A percentile compares a stretch with the other conserved stretches of the same genome.
phyloP scores from a whole-genome alignment of 2,888 invertebrate genomes.

The Synergus itoensis region DNA sequence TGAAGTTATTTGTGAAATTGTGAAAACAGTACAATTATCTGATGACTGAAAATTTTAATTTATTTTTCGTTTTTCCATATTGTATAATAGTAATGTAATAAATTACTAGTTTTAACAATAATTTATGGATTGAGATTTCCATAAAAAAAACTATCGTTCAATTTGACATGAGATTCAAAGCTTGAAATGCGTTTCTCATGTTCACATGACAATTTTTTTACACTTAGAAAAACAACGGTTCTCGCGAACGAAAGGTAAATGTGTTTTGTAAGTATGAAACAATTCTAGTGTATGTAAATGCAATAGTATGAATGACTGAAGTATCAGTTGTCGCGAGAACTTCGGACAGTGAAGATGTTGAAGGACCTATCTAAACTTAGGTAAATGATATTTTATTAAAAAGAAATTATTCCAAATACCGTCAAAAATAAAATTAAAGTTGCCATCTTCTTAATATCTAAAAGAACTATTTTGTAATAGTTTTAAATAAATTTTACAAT shows the following conservation, averaged over 20 bases:
- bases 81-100: not conserved
- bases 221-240: slow-evolving; percentile 24
- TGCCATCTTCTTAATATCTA: not conserved
- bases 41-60: too few species aligned
- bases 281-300: slow-evolving; percentile 26
- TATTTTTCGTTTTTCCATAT: too few species aligned
- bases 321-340: slow-evolving; percentile 23
- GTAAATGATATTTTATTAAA: slow-evolving; percentile 1
- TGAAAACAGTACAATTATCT: too few species aligned
- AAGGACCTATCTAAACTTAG: not conserved
- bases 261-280: slow-evolving; percentile 6
- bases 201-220: slow-evolving; percentile 26
- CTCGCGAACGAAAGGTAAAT: slow-evolving; percentile 1
- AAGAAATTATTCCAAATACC: not conserved
- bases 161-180: not conserved
- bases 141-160: not conserved
- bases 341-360: slow-evolving; percentile 27
- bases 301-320: slow-evolving; percentile 24
- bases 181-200: not conserved
- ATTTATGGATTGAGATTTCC: not conserved
- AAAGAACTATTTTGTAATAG: not conserved
- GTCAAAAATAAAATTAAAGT: not conserved
- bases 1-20: too few species aligned
- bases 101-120: not conserved
- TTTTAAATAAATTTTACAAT: not conserved